phyloP scores from a whole-genome alignment of 2,888 invertebrate species.

The Parnassius orleans region DNA sequence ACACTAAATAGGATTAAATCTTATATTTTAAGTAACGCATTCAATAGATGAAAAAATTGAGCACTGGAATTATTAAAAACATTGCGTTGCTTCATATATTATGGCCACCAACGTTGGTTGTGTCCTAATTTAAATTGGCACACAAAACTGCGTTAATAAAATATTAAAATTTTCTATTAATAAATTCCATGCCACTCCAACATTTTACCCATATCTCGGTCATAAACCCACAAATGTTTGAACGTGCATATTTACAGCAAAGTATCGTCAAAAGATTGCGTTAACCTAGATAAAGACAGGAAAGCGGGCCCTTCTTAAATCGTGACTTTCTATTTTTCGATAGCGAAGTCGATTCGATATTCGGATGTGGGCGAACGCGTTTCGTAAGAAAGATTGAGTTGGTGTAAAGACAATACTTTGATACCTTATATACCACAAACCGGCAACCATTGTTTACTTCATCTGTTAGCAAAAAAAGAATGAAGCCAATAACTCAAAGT shows the following conservation, averaged over 20 bases:
- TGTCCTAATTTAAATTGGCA: slow-evolving; percentile 19
- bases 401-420: slow-evolving; percentile 13
- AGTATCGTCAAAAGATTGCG: slow-evolving; percentile 32
- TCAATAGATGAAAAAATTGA: too few relatives aligned
- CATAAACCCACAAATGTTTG: slow-evolving; percentile 26
- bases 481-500: too few relatives aligned
- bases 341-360: slow-evolving; percentile 65
- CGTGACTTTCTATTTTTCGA: slow-evolving; percentile 79
- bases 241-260: slow-evolving; percentile 30
- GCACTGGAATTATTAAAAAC: too few relatives aligned
- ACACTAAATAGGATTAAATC: too few relatives aligned
- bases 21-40: too few relatives aligned
- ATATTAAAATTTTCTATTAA: slow-evolving; percentile 20
- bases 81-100: too few relatives aligned
- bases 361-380: slow-evolving; percentile 71
- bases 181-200: slow-evolving; percentile 7
- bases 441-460: not conserved
- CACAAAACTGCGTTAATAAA: slow-evolving; percentile 9
- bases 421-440: not conserved
- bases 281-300: slow-evolving; percentile 66
- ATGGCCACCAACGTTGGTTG: not conserved
- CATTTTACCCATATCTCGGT: slow-evolving; percentile 24
- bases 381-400: slow-evolving; percentile 41
- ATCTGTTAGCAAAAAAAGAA: too few relatives aligned
- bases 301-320: slow-evolving; percentile 72